Base-by-base conservation (phyloP, 2,113 vertebrate species). In the Chrysemys picta region DNA sequence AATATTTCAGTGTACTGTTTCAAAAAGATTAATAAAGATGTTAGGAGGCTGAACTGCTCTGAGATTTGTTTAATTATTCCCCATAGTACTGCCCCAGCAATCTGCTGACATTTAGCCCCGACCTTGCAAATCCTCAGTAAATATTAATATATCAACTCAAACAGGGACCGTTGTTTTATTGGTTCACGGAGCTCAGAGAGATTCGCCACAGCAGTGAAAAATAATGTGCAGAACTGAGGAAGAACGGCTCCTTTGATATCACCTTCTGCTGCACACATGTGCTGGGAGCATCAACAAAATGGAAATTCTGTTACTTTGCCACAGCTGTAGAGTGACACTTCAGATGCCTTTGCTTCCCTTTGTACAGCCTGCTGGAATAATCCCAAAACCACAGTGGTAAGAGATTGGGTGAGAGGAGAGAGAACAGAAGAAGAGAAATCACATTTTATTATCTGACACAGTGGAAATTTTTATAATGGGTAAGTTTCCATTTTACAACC, bases 381-480 rank as follows among this genome's bases (percentile, higher is more conserved):
- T 98, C 99, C 99, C 99, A 98, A 99, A 98, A 98, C 98, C 99
- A 98, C 98, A 98, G 99, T 98, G 99, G 99, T 99, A 98, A 98
- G 98, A 98, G 99, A 99, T 99, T 98, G 99, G 98, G 99, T 98
- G 98, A 97, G 50, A 31, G 89, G 38, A 56, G 94, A 95, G 91
- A 95, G 98, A 21, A 54, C 50, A 72, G 6, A 47, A 57, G 79
- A 42, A 76, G 38, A 85, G 81, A 95, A 88, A 95, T 98, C 97
- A 38, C 96, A 98, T 98, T 98, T 98, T 98, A 98, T 99, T 98
- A 99, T 98, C 98, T 98, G 96, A 97, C 93, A 96, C 95, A 95
- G 96, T 97, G 97, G 97, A 98, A 96, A 98, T 98, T 98, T 98
- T 98, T 98, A 97, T 97, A 98, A 96, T 38, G 91, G 92, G 79